Evolutionary conservation across 2,113 vertebrate genomes (phyloP).

Genomic region (Gadus macrocephalus): DNA sequence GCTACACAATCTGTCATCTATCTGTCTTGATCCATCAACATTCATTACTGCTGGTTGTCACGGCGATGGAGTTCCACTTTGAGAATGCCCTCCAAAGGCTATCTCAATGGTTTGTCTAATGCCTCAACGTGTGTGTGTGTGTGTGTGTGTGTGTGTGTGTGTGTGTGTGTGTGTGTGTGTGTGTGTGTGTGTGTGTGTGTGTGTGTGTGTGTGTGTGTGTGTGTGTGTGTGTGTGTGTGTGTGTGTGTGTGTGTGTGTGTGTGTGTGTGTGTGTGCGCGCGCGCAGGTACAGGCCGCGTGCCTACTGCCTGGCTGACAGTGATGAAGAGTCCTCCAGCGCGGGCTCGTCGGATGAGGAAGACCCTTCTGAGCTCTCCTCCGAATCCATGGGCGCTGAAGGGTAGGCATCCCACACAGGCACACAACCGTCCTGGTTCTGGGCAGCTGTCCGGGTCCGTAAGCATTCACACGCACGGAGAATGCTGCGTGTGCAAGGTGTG

Average conservation of each 20-base stretch:
- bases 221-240: slow-evolving; percentile 10
- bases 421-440: not conserved
- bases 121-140: not conserved
- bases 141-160: slow-evolving; percentile 6
- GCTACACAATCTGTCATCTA: too few relatives aligned
- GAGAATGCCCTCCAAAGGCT: too few relatives aligned
- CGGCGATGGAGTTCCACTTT: too few relatives aligned
- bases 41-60: too few relatives aligned
- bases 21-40: too few relatives aligned
- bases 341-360: slow-evolving; percentile 94
- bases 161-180: slow-evolving; percentile 5
- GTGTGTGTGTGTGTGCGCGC: slow-evolving; percentile 19
- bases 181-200: not conserved
- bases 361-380: slow-evolving; percentile 80
- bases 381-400: slow-evolving; percentile 80
- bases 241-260: not conserved
- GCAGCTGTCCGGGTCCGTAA: too few relatives aligned
- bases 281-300: slow-evolving; percentile 80
- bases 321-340: slow-evolving; percentile 98
- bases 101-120: too few relatives aligned
- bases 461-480: too few relatives aligned
- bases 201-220: slow-evolving; percentile 21
- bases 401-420: slow-evolving; percentile 31
- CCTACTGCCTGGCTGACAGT: slow-evolving; percentile 92
- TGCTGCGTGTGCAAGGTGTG: too few relatives aligned